phyloP scores from a whole-genome alignment of 2,113 vertebrate genomes.

The Neomonachus schauinslandi region DNA sequence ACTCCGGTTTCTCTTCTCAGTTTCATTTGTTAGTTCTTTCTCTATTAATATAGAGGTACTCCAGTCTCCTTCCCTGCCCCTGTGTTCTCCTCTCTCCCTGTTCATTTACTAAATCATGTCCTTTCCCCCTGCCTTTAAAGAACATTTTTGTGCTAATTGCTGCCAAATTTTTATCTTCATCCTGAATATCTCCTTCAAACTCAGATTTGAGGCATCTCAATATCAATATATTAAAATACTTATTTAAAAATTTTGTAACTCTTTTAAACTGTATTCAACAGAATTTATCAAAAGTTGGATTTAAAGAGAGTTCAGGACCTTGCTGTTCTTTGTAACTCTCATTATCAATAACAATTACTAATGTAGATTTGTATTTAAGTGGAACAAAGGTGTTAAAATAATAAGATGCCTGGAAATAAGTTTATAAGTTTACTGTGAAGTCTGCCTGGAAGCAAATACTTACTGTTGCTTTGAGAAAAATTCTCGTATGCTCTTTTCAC shows the following conservation, averaged over 20 bases:
- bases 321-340: neutral
- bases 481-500: neutral
- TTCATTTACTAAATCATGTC: conserved; percentile 11
- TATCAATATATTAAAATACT: conserved; percentile 21
- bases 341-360: conserved; percentile 34
- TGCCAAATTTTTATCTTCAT: conserved; percentile 20
- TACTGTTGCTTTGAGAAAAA: neutral
- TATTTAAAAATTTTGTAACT: conserved; percentile 1
- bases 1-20: neutral
- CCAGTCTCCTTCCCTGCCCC: neutral
- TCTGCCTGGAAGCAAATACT: conserved; percentile 18
- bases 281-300: conserved; percentile 49
- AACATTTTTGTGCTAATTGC: conserved; percentile 24
- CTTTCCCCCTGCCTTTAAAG: neutral
- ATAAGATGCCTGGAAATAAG: conserved; percentile 10
- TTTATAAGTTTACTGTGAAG: conserved; percentile 3
- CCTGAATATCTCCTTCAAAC: neutral
- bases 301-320: conserved; percentile 13
- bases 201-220: conserved; percentile 19
- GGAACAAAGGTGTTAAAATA: neutral
- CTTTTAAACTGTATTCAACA: neutral
- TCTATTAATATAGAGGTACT: neutral
- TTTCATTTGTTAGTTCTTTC: conserved; percentile 29
- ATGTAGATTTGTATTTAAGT: neutral
- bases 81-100: neutral